These are phyloP conservation scores for Hyaena hyaena DNA, from an alignment of 2,113 vertebrate species.

Conservation along the genomic window DNA sequence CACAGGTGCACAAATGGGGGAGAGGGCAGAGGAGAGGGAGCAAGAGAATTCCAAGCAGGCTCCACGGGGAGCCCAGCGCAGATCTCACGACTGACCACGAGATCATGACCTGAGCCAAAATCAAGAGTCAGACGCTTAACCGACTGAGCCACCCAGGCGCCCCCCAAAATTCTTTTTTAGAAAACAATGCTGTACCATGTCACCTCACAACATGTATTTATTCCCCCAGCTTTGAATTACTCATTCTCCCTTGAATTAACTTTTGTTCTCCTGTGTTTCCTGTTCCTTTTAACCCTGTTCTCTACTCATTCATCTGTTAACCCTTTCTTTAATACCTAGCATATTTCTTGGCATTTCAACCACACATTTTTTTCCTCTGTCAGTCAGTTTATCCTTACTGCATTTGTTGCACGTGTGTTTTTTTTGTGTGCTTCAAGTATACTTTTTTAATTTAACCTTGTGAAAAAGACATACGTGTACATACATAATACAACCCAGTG, in stretches of 20 bases:
- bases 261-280: background rate
- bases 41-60: too few species aligned
- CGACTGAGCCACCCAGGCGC: too few species aligned
- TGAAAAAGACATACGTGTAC: background rate
- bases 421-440: background rate
- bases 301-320: background rate
- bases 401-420: background rate
- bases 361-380: background rate
- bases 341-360: background rate
- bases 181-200: background rate
- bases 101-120: too few species aligned
- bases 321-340: background rate
- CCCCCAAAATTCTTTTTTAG: background rate
- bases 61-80: too few species aligned
- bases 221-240: background rate
- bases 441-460: conserved; percentile 30
- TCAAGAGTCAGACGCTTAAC: too few species aligned
- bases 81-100: too few species aligned
- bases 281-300: background rate
- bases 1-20: too few species aligned
- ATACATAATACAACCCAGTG: background rate
- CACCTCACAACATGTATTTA: background rate
- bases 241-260: background rate
- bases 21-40: too few species aligned
- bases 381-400: background rate